Conservation (phyloP, 2,888 invertebrate species). For the Drosophila stalkeri region DNA sequence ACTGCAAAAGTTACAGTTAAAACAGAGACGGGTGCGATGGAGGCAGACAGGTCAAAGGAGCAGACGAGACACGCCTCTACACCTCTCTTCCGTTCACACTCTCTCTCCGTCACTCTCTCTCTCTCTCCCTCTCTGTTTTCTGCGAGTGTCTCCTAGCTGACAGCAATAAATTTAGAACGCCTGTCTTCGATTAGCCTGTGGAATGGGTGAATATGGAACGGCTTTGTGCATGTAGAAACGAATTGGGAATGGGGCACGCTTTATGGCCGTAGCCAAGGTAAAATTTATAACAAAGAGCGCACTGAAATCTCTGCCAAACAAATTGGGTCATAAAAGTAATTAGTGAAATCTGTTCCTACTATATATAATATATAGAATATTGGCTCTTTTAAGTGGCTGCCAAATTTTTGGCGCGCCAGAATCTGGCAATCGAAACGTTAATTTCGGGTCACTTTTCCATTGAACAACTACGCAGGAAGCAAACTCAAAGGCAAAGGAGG, state of each 20-base stretch:
- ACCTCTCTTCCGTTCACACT: background rate
- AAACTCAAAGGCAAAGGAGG: background rate
- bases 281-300: conserved; percentile 59
- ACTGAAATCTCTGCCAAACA: conserved; percentile 52
- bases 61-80: conserved; percentile 41
- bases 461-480: conserved; percentile 34
- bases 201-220: conserved; percentile 46
- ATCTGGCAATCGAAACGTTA: conserved; percentile 52
- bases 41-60: conserved; percentile 77
- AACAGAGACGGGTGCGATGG: conserved; percentile 17
- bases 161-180: conserved; percentile 70
- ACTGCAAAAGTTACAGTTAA: conserved; percentile 37
- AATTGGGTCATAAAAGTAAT: conserved; percentile 82
- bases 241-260: conserved; percentile 29
- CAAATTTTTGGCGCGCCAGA: conserved; percentile 26
- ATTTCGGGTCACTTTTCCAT: conserved; percentile 61
- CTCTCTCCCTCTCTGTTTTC: background rate
- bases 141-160: conserved; percentile 4
- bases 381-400: conserved; percentile 63
- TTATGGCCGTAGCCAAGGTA: conserved; percentile 43
- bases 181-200: conserved; percentile 51
- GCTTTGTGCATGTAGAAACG: conserved; percentile 22
- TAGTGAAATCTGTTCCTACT: conserved; percentile 62
- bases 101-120: background rate
- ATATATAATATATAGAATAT: conserved; percentile 21